A percentile compares a stretch with the other conserved stretches of the same genome.
Evolutionary conservation across 2,888 invertebrate genomes (phyloP).

Genomic region (Liodrosophila aerea): DNA sequence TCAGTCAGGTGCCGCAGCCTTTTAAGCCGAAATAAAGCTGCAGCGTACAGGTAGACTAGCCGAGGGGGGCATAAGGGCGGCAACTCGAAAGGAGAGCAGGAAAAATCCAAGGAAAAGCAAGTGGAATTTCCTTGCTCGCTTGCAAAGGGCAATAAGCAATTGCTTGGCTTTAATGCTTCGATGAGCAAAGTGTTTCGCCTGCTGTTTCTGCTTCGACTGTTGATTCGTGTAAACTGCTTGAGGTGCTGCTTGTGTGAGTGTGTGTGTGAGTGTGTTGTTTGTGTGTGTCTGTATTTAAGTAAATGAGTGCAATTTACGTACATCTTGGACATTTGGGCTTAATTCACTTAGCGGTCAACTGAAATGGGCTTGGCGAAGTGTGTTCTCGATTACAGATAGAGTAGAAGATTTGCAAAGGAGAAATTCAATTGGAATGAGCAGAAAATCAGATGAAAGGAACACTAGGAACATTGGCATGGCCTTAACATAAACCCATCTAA

Average conservation of each 20-base stretch:
- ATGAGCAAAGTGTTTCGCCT: slow-evolving; percentile 56
- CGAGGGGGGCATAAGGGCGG: background rate
- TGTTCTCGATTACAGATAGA: slow-evolving; percentile 2
- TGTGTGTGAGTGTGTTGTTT: slow-evolving; percentile 9
- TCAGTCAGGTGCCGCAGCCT: slow-evolving; percentile 43
- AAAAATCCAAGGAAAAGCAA: background rate
- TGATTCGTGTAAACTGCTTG: slow-evolving; percentile 29
- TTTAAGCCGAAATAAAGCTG: slow-evolving; percentile 36
- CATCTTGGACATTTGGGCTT: slow-evolving; percentile 42
- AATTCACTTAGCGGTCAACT: slow-evolving; percentile 50
- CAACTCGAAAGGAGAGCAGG: slow-evolving; percentile 1
- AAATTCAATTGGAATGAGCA: no score
- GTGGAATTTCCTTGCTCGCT: no score
- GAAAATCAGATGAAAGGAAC: no score
- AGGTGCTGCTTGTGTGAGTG: slow-evolving; percentile 7
- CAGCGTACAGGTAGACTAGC: slow-evolving; percentile 2
- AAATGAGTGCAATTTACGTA: slow-evolving; percentile 45
- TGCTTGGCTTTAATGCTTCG: slow-evolving; percentile 64
- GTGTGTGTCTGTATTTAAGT: slow-evolving; percentile 17
- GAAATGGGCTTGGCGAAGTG: background rate
- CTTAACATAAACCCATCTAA: no score
- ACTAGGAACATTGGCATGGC: no score
- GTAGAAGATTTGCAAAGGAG: slow-evolving; percentile 8
- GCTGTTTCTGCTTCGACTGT: slow-evolving; percentile 21
- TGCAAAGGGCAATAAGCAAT: slow-evolving; percentile 57